Base-by-base conservation (phyloP, 2,888 invertebrate species). In the Pasiphila rectangulata region DNA sequence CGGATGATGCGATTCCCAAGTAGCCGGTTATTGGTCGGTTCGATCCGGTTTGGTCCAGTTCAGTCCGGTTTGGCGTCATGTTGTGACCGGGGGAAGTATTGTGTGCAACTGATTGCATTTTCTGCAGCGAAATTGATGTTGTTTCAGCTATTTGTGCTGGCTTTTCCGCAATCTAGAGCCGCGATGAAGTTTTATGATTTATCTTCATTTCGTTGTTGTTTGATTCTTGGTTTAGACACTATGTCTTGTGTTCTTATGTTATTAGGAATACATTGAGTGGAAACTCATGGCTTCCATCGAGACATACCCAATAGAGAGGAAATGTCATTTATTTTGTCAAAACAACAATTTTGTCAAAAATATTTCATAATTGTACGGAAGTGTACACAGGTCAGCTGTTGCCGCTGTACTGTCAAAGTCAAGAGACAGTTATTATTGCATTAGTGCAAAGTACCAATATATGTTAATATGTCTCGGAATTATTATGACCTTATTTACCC, bases 41-140 rank as follows among this genome's bases (percentile, higher is more conserved):
- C 39, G 53, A 51, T 47, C 42, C 47, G 36, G 38, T 30, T 27
- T 36, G 46, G 46, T 41, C 39, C 45, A 45, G 38, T 45, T 35
- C 30, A 40, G 39, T 43, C 35, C 43, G 39, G 44, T 49, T 44
- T 29, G 47, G 54, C 59, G 58, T 55, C 59, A 56, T 48, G 57
- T 56, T 52, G 59, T 49, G 51, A 56, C 53, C 48, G 48, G 49
- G 43, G 34, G 46, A 57, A 56, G 57, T 62, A 70, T 70, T 71
- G 70, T 71, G 71, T 67, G 61, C 56, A 44, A 47, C 54, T 63
- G 63, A 69, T 71, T 70, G 64, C 59, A 55, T 63, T 67, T 48
- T 69, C 59, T 54, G 58, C 56, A 48, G 54, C 44, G 36, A 43
- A 64, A 64, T 66, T 59, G 63, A 67, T 63, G 62, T 67, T 54